Evolutionary conservation across 2,888 invertebrate species (phyloP), one percentile per base, ranked within the genome.

Genomic region (Strigamia transsilvanica): DNA sequence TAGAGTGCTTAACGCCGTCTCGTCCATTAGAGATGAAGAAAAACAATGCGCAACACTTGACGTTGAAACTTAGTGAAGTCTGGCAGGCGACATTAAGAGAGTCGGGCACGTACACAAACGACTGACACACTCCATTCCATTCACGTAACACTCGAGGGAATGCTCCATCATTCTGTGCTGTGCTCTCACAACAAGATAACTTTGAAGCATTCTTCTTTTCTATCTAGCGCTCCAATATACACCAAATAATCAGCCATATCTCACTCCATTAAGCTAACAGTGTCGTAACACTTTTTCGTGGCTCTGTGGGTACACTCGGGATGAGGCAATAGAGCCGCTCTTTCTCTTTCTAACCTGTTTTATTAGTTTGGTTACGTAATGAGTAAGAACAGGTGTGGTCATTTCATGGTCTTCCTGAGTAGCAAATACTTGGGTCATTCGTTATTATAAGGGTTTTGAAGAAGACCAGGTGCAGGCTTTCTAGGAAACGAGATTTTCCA

Each of bases 51-150:
- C 32, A 73, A 73, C 73, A 73, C 73, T 73, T 73, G 73, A 73
- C 27, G 32, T 23, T 73, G 73, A 32, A 73, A 32, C 73, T 27
- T 27, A 2, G 73, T 73, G 73, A 32, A 73, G 73, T 23, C 73
- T 32, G 27, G 73, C 73, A 73, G 32, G 73, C 73, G 73, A 32
- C 73, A 73, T 73, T 73, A 73, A 73, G 32, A 73, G 73, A 73
- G 73, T 73, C 27, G 73, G 73, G 73, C 73, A 73, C 73, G 73
- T 73, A 73, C 73, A 73, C 73, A 73, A 73, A 73, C 73, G 73
- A 73, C 73, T 73, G 73, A 73, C 73, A 73, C 73, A 73, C 73
- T 73, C 73, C 73, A 73, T 73, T 73, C 73, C 73, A 73, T 73
- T 73, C 73, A 73, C 73, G 73, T 73, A 73, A 73, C 73, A 73